phyloP scores from a whole-genome alignment of 2,888 invertebrate genomes.

The Scelioninae gen. 1 region DNA sequence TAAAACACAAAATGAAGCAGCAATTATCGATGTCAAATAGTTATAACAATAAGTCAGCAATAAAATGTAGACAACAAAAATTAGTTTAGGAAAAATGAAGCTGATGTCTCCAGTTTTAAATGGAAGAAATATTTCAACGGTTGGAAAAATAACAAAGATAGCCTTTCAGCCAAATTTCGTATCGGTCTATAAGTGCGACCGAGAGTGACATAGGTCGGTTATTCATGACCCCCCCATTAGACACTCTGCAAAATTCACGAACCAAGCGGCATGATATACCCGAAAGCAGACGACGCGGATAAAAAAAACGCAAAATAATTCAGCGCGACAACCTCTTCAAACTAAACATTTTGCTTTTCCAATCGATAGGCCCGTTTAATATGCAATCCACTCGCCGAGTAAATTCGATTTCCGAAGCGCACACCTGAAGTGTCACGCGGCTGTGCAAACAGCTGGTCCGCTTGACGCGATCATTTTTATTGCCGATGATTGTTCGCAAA shows the following conservation, averaged over 20 bases:
- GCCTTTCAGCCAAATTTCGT: conserved; percentile 29
- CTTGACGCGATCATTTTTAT: conserved; percentile 48
- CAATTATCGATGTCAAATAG: too few species aligned
- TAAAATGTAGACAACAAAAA: too few species aligned
- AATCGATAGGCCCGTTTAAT: conserved; percentile 60
- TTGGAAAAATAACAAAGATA: too few species aligned
- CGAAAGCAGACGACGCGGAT: conserved; percentile 40
- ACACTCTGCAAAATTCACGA: conserved; percentile 58
- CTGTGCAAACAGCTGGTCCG: conserved; percentile 44
- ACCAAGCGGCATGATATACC: conserved; percentile 11
- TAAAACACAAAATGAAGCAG: too few species aligned
- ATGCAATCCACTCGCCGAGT: conserved; percentile 27
- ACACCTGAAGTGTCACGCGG: conserved; percentile 52
- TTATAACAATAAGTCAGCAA: too few species aligned
- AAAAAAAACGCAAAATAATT: conserved; percentile 54
- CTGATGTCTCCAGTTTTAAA: too few species aligned
- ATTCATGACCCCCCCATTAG: conserved; percentile 63
- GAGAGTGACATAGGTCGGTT: conserved; percentile 54
- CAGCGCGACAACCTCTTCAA: conserved; percentile 51
- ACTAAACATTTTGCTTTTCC: conserved; percentile 58
- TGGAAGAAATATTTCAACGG: too few species aligned
- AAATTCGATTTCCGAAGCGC: conserved; percentile 48
- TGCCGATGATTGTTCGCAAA: conserved; percentile 58
- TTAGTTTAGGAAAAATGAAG: too few species aligned
- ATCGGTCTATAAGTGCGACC: conserved; percentile 51